These are phyloP conservation scores for Octopus sinensis DNA, from an alignment of 1,140 invertebrate genomes.

Conservation along the genomic window DNA sequence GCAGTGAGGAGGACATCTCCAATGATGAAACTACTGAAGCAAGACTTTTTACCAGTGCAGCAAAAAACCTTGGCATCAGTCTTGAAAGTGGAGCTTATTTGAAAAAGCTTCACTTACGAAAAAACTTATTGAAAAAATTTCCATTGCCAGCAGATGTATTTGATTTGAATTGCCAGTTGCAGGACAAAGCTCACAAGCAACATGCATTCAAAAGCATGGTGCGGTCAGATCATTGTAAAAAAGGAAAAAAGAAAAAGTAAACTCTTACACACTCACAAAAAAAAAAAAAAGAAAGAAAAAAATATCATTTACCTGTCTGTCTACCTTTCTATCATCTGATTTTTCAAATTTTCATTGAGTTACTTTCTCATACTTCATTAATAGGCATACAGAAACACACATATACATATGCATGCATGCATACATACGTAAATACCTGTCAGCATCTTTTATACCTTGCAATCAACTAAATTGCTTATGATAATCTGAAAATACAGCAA, in stretches of 20 bases:
- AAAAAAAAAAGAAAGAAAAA: too few relatives aligned
- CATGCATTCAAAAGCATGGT: background rate
- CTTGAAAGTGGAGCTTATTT: background rate
- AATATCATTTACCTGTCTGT: too few relatives aligned
- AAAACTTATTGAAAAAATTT: background rate
- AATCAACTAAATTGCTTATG: too few relatives aligned
- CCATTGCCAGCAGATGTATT: background rate
- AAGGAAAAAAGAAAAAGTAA: background rate
- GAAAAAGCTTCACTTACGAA: background rate
- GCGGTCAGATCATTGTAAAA: conserved; percentile 6
- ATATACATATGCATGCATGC: background rate
- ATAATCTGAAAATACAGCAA: too few relatives aligned
- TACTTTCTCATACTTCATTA: too few relatives aligned
- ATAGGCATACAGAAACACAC: background rate
- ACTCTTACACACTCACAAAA: too few relatives aligned
- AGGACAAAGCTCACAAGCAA: background rate
- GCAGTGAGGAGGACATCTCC: background rate
- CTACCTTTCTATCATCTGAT: too few relatives aligned
- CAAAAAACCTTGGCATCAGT: background rate
- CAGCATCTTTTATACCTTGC: too few relatives aligned
- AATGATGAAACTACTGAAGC: background rate
- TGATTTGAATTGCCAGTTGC: background rate
- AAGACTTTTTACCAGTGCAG: background rate
- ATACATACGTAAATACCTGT: background rate
- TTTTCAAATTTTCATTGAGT: too few relatives aligned